phyloP scores from a whole-genome alignment of 2,888 invertebrate genomes.

The Hydrotaea cyrtoneurina region DNA sequence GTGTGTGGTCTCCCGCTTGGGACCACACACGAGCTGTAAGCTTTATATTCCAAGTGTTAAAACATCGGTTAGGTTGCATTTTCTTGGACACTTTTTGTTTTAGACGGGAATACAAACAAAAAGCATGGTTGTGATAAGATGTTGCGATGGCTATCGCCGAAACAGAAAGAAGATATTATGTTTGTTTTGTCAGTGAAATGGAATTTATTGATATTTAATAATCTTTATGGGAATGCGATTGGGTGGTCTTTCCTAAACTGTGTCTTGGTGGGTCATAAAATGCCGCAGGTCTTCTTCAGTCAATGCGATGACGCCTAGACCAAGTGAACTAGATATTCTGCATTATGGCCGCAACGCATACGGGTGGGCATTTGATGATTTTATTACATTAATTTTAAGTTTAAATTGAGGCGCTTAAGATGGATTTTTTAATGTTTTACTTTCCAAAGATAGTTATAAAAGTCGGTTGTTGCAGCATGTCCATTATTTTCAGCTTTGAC shows the following conservation, averaged over 20 bases:
- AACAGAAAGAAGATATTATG: background rate
- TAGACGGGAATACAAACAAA: background rate
- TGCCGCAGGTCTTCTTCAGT: background rate
- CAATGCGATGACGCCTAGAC: background rate
- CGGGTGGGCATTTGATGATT: too few relatives aligned
- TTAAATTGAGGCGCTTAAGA: too few relatives aligned
- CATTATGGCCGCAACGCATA: background rate
- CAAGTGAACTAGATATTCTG: background rate
- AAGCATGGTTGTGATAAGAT: background rate
- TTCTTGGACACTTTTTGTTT: slow-evolving; percentile 29
- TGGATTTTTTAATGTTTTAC: too few relatives aligned
- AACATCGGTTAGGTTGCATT: slow-evolving; percentile 12
- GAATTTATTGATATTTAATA: slow-evolving; percentile 57
- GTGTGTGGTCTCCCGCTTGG: slow-evolving; percentile 46
- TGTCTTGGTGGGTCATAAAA: slow-evolving; percentile 4
- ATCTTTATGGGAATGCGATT: slow-evolving; percentile 58
- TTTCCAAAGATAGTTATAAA: too few relatives aligned
- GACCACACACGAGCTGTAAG: slow-evolving; percentile 42
- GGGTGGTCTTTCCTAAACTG: too few relatives aligned
- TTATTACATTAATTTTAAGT: too few relatives aligned
- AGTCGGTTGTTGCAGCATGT: too few relatives aligned
- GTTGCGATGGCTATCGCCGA: background rate
- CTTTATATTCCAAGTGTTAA: slow-evolving; percentile 19
- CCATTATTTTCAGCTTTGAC: too few relatives aligned
- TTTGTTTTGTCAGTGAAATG: background rate